Conservation (phyloP, 2,113 vertebrate species). For the Embiotoca jacksoni region DNA sequence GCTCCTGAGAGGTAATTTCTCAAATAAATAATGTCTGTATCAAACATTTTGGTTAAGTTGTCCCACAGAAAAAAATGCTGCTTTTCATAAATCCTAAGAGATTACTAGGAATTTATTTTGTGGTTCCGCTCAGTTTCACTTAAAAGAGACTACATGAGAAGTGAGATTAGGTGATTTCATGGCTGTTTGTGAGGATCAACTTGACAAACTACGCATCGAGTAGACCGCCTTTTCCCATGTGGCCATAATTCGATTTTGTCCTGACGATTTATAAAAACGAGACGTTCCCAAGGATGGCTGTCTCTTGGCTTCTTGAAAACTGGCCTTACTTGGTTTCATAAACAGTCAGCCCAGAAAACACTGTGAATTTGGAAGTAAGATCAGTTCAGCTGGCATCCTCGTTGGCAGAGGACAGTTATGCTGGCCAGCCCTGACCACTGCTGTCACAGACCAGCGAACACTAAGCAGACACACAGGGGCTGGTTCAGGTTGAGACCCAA, state of each 20-base stretch:
- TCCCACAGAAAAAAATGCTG: background rate
- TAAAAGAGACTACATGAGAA: background rate
- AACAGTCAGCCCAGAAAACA: constrained; percentile 32
- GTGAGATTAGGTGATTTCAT: background rate
- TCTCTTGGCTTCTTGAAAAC: constrained; percentile 25
- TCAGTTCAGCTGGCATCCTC: constrained; percentile 21
- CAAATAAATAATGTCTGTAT: background rate
- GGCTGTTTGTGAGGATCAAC: constrained; percentile 7
- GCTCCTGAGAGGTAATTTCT: background rate
- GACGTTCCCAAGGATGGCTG: constrained; percentile 56
- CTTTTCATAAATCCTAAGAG: background rate
- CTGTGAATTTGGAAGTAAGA: constrained; percentile 9
- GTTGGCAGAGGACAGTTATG: constrained; percentile 41
- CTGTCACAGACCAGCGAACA: constrained; percentile 17
- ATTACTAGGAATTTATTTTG: constrained; percentile 1
- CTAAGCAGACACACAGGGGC: constrained; percentile 14
- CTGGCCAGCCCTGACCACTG: constrained; percentile 38
- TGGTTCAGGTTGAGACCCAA: background rate
- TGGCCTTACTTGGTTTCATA: constrained; percentile 53
- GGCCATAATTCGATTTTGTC: background rate
- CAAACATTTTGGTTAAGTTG: background rate
- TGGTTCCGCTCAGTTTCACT: background rate
- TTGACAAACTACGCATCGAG: constrained; percentile 1
- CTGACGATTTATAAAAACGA: constrained; percentile 20
- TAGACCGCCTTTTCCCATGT: constrained; percentile 17